Evolutionary conservation across 2,113 vertebrate genomes (phyloP).

Genomic region (Desmodus rotundus): DNA sequence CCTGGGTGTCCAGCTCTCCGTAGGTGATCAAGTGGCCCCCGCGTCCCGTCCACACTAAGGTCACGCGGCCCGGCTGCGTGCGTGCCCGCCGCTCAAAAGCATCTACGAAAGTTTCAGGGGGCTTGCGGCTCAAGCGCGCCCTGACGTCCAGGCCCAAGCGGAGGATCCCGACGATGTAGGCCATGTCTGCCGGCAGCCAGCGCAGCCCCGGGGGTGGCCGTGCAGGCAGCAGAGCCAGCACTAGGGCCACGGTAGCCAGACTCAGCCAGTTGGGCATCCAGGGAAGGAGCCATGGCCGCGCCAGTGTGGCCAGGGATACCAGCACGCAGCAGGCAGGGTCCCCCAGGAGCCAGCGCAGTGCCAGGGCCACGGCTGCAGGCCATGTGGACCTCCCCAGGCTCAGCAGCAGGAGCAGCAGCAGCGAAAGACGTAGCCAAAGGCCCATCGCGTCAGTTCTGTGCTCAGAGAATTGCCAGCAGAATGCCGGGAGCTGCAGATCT

Average conservation of each 20-base stretch:
- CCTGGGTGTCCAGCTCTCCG: constrained; percentile 10
- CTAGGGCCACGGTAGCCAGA: neutral
- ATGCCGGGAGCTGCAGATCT: rapidly evolving
- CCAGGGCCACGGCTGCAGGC: neutral
- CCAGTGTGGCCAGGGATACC: neutral
- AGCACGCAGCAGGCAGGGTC: neutral
- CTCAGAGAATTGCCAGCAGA: neutral
- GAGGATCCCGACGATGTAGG: neutral
- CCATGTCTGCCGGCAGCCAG: constrained; percentile 45
- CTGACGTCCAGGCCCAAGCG: rapidly evolving
- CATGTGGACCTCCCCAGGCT: neutral
- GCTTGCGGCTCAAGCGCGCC: neutral
- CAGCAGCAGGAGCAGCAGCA: neutral
- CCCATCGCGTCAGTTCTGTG: neutral
- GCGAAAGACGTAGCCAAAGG: rapidly evolving
- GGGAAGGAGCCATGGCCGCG: neutral
- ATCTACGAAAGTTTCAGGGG: constrained; percentile 35
- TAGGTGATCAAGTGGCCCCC: neutral
- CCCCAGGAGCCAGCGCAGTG: constrained; percentile 56
- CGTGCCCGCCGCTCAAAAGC: neutral
- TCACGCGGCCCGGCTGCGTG: neutral
- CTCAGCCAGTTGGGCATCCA: constrained; percentile 16
- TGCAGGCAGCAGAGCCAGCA: neutral
- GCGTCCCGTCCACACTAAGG: neutral
- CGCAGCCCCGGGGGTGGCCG: neutral